Percentiles rank a stretch among this genome's conserved stretches.
Conservation (phyloP, 2,113 vertebrate species). For the Blennius ocellaris region DNA sequence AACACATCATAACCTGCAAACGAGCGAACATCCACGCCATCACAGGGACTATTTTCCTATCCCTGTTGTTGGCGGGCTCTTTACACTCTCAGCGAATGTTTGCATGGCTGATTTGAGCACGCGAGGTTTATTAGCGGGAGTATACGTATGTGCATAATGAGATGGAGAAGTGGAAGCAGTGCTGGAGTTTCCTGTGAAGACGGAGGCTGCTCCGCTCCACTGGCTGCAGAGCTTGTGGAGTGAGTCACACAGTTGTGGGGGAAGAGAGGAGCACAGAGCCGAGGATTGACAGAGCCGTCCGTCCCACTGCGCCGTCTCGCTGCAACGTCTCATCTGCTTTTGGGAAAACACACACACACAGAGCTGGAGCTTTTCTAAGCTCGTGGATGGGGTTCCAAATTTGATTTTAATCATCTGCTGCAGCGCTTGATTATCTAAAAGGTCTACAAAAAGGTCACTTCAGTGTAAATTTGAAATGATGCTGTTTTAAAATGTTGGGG, state of each 20-base stretch:
- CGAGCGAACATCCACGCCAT: slow-evolving; percentile 2
- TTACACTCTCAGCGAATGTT: slow-evolving; percentile 29
- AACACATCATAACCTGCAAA: slow-evolving; percentile 18
- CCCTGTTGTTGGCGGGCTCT: slow-evolving; percentile 26
- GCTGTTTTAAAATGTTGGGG: not conserved
- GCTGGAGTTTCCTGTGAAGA: slow-evolving; percentile 64
- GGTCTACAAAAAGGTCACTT: too few relatives aligned
- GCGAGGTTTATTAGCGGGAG: slow-evolving; percentile 53
- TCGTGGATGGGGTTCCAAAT: not conserved
- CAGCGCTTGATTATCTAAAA: too few relatives aligned
- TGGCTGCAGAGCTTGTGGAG: slow-evolving; percentile 50
- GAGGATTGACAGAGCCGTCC: slow-evolving; percentile 54
- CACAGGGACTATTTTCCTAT: slow-evolving; percentile 25
- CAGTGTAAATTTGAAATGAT: not conserved
- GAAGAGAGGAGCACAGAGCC: slow-evolving; percentile 22
- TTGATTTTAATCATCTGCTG: not conserved
- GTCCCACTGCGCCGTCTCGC: slow-evolving; percentile 42
- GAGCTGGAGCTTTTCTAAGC: slow-evolving; percentile 25
- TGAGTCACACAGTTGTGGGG: slow-evolving; percentile 62
- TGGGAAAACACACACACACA: slow-evolving; percentile 23
- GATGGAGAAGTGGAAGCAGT: slow-evolving; percentile 50
- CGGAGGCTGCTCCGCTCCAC: slow-evolving; percentile 67
- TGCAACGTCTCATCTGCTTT: slow-evolving; percentile 46
- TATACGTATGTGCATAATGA: slow-evolving; percentile 59
- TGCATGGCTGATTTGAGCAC: slow-evolving; percentile 55